Evolutionary conservation across 2,113 vertebrate genomes (phyloP).

Genomic region (Syngnathus scovelli): DNA sequence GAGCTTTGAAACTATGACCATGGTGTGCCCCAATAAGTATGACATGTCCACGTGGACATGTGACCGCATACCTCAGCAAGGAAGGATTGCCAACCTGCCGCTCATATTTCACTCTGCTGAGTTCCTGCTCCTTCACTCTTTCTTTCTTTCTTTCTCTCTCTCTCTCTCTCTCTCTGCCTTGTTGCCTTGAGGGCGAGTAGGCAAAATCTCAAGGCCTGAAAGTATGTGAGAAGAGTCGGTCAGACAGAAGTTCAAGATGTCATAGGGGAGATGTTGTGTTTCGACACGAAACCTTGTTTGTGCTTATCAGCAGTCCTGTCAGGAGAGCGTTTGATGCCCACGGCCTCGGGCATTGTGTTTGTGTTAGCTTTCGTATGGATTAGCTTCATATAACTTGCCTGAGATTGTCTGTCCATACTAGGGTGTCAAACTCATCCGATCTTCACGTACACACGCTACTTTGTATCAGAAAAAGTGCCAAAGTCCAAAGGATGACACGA

Average conservation of each 20-base stretch:
- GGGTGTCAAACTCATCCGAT: conserved; percentile 24
- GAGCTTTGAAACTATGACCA: conserved; percentile 22
- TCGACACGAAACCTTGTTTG: conserved; percentile 71
- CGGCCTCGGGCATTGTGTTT: conserved; percentile 64
- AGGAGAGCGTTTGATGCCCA: conserved; percentile 66
- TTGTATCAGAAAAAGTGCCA: conserved; percentile 24
- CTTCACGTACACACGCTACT: not conserved
- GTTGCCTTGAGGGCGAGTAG: conserved; percentile 57
- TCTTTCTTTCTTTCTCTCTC: conserved; percentile 55
- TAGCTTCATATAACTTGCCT: conserved; percentile 59
- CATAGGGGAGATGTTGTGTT: conserved; percentile 69
- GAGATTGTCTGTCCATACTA: conserved; percentile 37
- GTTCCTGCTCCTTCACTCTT: conserved; percentile 26
- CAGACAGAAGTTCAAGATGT: conserved; percentile 72
- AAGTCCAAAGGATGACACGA: conserved; percentile 47
- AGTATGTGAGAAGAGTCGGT: conserved; percentile 68
- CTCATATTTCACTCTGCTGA: conserved; percentile 68
- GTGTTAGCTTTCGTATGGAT: conserved; percentile 68
- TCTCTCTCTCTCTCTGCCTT: conserved; percentile 51
- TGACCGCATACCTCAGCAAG: conserved; percentile 38
- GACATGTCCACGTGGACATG: conserved; percentile 31
- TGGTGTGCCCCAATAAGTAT: conserved; percentile 38
- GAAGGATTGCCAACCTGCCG: conserved; percentile 20
- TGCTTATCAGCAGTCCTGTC: conserved; percentile 75
- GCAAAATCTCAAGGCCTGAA: conserved; percentile 66